A percentile compares a stretch with the other conserved stretches of the same genome.
phyloP scores from a whole-genome alignment of 2,888 invertebrate species.

The Poecilus cupreus region DNA sequence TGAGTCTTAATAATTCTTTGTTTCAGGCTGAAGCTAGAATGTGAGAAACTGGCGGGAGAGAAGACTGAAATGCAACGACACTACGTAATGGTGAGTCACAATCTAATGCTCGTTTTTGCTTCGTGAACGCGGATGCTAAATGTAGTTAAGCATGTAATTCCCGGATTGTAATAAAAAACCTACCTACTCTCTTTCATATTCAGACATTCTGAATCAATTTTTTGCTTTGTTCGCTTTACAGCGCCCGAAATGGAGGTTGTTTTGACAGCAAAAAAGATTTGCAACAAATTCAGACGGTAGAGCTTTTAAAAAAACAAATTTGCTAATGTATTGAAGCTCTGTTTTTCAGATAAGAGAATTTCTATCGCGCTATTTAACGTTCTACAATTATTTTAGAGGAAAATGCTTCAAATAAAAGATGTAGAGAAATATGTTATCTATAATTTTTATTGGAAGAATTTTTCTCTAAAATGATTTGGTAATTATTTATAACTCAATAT shows the following conservation, averaged over 20 bases:
- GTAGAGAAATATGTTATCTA: too few species aligned
- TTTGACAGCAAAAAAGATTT: too few species aligned
- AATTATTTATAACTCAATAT: too few species aligned
- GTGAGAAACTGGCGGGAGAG: conserved; percentile 89
- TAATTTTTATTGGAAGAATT: too few species aligned
- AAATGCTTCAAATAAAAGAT: too few species aligned
- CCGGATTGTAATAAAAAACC: conserved; percentile 1
- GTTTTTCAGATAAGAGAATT: too few species aligned
- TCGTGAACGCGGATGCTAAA: not conserved
- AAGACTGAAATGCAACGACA: conserved; percentile 92
- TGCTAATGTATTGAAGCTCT: too few species aligned
- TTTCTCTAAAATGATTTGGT: too few species aligned
- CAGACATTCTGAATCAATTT: conserved; percentile 5
- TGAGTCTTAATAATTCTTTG: conserved; percentile 63
- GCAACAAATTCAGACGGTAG: too few species aligned
- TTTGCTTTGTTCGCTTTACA: not conserved
- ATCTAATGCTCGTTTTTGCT: not conserved
- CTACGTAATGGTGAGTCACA: conserved; percentile 87
- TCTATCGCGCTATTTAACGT: too few species aligned
- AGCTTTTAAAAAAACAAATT: too few species aligned
- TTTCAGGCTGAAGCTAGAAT: conserved; percentile 87
- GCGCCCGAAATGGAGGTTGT: not conserved
- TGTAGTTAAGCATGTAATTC: conserved; percentile 22
- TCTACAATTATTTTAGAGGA: too few species aligned
- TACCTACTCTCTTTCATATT: not conserved